Evolutionary conservation across 2,797 vertebrate species (phyloP).

Genomic region (Malacoctenus gilli): DNA sequence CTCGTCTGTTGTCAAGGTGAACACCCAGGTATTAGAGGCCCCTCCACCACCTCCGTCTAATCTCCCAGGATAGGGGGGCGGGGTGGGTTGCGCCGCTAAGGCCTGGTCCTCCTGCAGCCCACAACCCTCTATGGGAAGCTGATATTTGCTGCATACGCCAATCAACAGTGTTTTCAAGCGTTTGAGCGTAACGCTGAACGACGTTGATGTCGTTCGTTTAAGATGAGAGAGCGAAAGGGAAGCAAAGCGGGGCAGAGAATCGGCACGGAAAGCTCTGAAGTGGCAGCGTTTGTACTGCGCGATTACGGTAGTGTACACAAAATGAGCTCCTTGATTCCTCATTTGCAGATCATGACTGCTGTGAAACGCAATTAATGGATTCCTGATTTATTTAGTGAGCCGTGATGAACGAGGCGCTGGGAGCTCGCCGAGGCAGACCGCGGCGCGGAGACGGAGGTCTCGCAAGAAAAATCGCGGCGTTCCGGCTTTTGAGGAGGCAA

Average conservation of each 20-base stretch:
- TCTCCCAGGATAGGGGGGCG: too few species aligned
- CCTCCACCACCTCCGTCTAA: too few species aligned
- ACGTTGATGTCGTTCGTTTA: too few species aligned
- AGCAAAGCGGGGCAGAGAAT: slow-evolving; percentile 18
- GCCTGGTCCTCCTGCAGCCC: too few species aligned
- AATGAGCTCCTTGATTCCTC: slow-evolving; percentile 59
- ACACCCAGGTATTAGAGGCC: too few species aligned
- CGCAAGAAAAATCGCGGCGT: slow-evolving; percentile 8
- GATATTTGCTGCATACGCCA: too few species aligned
- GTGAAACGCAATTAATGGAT: slow-evolving; percentile 72
- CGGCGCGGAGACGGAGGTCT: background rate
- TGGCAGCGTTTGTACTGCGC: slow-evolving; percentile 52
- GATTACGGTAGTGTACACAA: slow-evolving; percentile 38
- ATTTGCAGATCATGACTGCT: slow-evolving; percentile 67
- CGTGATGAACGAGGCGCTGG: slow-evolving; percentile 49
- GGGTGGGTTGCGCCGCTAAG: too few species aligned
- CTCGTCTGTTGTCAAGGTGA: too few species aligned
- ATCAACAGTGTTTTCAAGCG: too few species aligned
- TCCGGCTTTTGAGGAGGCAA: slow-evolving; percentile 7
- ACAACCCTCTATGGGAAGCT: too few species aligned
- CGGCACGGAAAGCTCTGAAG: slow-evolving; percentile 22
- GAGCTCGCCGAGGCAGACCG: slow-evolving; percentile 25
- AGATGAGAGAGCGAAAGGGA: too few species aligned
- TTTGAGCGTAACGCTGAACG: too few species aligned
- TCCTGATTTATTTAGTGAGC: slow-evolving; percentile 70